phyloP scores from a whole-genome alignment of 2,113 vertebrate species.

The Ursus arctos region DNA sequence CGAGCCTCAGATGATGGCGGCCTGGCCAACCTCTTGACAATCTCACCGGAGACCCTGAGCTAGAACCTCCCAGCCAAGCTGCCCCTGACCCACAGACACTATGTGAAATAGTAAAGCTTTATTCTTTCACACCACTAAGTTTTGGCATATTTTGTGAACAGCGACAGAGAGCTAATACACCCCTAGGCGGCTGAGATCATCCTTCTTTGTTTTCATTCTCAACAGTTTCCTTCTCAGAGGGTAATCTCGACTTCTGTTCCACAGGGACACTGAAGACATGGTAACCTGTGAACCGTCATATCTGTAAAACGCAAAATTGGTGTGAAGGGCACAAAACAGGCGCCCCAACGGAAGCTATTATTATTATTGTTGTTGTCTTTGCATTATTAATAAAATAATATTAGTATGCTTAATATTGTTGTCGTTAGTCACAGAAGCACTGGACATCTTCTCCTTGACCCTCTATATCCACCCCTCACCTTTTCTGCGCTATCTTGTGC shows the following conservation, averaged over 20 bases:
- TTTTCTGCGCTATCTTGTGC: neutral
- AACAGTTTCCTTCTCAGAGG: neutral
- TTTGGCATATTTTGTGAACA: neutral
- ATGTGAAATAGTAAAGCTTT: neutral
- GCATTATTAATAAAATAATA: neutral
- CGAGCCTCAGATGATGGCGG: neutral
- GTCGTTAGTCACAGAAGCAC: neutral
- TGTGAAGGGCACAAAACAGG: neutral
- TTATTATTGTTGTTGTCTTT: neutral
- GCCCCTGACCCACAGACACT: neutral
- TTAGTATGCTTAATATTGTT: neutral
- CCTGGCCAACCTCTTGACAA: neutral
- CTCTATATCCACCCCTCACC: neutral
- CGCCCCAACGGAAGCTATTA: neutral
- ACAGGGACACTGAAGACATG: neutral
- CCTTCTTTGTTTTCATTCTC: neutral
- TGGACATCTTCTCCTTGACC: neutral
- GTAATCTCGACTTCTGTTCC: neutral
- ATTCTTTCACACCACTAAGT: neutral
- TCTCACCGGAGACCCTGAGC: neutral
- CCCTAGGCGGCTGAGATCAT: neutral
- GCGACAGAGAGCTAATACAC: neutral
- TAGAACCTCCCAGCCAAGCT: neutral
- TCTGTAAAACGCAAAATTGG: neutral
- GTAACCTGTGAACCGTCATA: neutral